A percentile compares a stretch with the other conserved stretches of the same genome.
phyloP scores from a whole-genome alignment of 2,113 vertebrate genomes.

The Fregetta grallaria region DNA sequence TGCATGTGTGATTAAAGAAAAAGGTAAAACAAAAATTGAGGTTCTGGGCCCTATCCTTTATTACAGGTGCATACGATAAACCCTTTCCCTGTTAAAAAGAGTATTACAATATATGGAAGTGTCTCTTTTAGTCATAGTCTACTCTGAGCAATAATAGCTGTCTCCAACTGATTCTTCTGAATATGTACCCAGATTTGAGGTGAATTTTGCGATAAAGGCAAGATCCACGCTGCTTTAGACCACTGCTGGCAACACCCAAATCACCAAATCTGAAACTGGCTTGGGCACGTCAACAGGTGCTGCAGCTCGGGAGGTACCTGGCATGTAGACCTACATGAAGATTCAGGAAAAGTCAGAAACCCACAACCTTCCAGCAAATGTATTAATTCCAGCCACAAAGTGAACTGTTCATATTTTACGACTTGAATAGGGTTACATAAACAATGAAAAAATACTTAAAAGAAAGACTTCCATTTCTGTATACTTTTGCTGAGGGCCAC shows the following conservation, averaged over 20 bases:
- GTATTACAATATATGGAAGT: not conserved
- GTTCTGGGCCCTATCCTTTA: not conserved
- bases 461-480: not conserved
- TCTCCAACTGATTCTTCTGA: not conserved
- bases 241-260: not conserved
- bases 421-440: not conserved
- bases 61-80: not conserved
- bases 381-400: not conserved
- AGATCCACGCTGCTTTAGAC: not conserved
- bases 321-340: not conserved
- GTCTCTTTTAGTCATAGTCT: not conserved
- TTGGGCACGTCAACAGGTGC: not conserved
- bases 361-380: not conserved
- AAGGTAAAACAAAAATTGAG: not conserved
- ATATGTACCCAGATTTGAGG: not conserved
- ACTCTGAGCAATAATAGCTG: not conserved
- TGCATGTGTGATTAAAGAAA: not conserved
- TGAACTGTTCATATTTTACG: not conserved
- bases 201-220: not conserved
- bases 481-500: not conserved
- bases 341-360: not conserved
- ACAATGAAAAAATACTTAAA: not conserved
- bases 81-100: not conserved
- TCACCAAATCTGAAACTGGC: not conserved
- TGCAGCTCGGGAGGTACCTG: not conserved